Percentiles rank a stretch among this genome's conserved stretches.
Evolutionary conservation across 23 tunicate genomes (phyloP).

Genomic region (Styela plicata): DNA sequence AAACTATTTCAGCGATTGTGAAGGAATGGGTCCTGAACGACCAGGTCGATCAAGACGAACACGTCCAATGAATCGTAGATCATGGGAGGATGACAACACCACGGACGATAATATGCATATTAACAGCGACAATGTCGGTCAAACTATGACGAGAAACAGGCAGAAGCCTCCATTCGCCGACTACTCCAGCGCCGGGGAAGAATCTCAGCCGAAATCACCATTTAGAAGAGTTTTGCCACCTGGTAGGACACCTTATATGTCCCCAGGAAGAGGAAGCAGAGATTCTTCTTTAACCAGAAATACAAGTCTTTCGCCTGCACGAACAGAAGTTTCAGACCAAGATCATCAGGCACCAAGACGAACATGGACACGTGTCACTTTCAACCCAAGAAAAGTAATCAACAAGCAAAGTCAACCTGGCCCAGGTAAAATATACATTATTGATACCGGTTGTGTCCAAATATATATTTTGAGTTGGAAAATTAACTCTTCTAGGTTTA

Average conservation of each 20-base stretch:
- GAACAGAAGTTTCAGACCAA: not conserved
- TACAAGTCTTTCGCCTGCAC: not conserved
- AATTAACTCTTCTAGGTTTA: no score
- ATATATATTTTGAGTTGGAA: no score
- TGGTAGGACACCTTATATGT: not conserved
- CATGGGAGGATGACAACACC: constrained; percentile 21
- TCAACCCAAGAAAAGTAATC: constrained; percentile 16
- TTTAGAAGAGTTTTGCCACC: not conserved
- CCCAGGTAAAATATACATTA: no score
- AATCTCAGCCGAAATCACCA: constrained; percentile 4
- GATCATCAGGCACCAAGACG: not conserved
- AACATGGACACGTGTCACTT: constrained; percentile 27
- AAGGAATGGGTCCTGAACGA: constrained; percentile 1
- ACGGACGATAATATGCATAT: not conserved
- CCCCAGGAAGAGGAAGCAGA: not conserved
- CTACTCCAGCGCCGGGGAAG: not conserved
- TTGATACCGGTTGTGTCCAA: no score
- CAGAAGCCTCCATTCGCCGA: not conserved
- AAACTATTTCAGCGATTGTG: constrained; percentile 32
- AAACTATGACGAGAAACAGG: not conserved
- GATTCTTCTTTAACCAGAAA: not conserved
- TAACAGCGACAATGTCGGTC: not conserved
- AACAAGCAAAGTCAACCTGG: not conserved
- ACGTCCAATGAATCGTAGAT: constrained; percentile 20
- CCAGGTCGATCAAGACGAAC: constrained; percentile 4